Conservation (phyloP, 2,797 vertebrate genomes). For the Telmatherina bonti region DNA sequence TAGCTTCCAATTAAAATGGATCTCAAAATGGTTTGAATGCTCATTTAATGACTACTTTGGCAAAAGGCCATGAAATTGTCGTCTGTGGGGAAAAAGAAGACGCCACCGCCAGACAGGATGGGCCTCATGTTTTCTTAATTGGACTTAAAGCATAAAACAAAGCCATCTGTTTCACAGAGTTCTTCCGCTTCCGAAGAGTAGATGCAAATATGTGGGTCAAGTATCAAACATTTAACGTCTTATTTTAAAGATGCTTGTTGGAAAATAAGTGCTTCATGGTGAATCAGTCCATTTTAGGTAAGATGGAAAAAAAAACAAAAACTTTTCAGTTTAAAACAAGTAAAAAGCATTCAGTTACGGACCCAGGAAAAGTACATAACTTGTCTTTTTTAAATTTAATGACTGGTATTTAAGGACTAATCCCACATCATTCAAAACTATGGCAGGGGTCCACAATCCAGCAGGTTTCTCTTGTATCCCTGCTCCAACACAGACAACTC, state of each 20-base stretch:
- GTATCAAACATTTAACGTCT: constrained; percentile 14
- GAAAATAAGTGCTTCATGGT: background rate
- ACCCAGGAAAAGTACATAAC: too few species aligned
- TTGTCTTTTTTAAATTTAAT: too few species aligned
- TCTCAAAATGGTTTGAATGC: constrained; percentile 55
- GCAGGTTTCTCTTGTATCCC: too few species aligned
- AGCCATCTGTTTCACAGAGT: constrained; percentile 24
- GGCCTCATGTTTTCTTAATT: constrained; percentile 40
- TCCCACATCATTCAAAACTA: too few species aligned
- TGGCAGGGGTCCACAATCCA: too few species aligned
- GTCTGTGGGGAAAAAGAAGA: constrained; percentile 32
- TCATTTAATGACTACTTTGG: constrained; percentile 61
- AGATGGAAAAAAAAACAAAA: background rate
- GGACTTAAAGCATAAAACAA: constrained; percentile 26
- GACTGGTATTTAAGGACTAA: too few species aligned
- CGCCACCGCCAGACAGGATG: constrained; percentile 24
- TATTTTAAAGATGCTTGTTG: constrained; percentile 6
- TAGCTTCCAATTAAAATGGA: constrained; percentile 72
- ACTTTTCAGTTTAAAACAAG: background rate
- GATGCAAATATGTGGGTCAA: constrained; percentile 13
- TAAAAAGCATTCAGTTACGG: too few species aligned
- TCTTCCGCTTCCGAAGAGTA: constrained; percentile 8
- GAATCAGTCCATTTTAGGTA: background rate
- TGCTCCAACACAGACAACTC: too few species aligned
- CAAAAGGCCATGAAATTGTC: constrained; percentile 41